Base-by-base conservation (phyloP, 1,140 invertebrate species). In the Hirudo medicinalis region DNA sequence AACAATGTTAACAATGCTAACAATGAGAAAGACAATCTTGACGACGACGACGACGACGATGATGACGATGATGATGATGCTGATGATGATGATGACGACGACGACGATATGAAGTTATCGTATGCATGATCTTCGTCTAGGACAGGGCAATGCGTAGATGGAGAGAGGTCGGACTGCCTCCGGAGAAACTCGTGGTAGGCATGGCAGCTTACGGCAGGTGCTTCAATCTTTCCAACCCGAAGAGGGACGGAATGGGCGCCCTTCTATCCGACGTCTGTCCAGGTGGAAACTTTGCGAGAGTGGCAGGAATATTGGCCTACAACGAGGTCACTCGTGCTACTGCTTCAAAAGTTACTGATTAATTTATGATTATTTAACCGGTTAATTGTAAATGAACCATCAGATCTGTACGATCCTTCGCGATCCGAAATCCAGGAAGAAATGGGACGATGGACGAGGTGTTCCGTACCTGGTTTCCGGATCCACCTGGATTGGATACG, bases 401-500 rank as follows among this genome's bases (percentile, higher is more conserved):
- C 43, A 80, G 79, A 73, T 80, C 15, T 81, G 80, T 73, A 74
- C 79, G 29, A 74, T 78, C 67, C 43, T 80, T 9, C 72, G 75
- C 69, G 43, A 71, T 19, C 74, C 76, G 32, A 76, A 76, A 13
- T 79, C 78, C 76, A 72, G 72, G n/a, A 84, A 81, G 67, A 80
- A 84, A 20, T 82, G 86, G 71, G 89, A 91, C 75, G 83, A 85
- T 43, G 84, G 85, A 22, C 90, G 89, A 13, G 85, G 86, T 43
- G 85, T 85, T 4, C 91, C 91, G 0, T 94, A 89, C 80, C 87
- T 90, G 2, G 88, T 89, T 78, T 82, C 85, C 4, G 86, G 86
- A 17, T 85, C 91, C 76, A 90, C 94, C 76, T 95, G 92, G 91
- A 90, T 94, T 0, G 90, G 91, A 66, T 96, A 88, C 78, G 93